Percentiles rank a stretch among this genome's conserved stretches.
Evolutionary conservation across 2,113 vertebrate species (phyloP).

Genomic region (Gasterosteus aculeatus): DNA sequence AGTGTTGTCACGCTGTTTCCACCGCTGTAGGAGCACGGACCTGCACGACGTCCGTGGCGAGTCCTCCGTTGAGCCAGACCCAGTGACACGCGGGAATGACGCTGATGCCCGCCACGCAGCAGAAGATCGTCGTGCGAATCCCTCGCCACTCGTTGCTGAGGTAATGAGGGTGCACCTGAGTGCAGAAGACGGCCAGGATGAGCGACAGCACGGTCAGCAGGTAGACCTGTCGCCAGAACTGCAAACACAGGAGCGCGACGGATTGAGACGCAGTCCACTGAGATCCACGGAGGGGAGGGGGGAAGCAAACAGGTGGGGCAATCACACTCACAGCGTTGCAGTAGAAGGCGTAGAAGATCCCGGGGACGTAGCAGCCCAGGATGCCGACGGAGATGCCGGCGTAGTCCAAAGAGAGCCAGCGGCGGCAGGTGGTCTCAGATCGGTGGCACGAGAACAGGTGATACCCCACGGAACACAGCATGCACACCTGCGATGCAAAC

Average conservation of each 20-base stretch:
- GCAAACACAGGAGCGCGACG: not conserved
- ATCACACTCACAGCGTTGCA: constrained; percentile 88
- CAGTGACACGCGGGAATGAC: constrained; percentile 94
- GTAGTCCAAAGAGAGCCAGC: constrained; percentile 96
- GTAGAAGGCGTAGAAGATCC: constrained; percentile 98
- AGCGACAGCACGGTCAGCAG: constrained; percentile 90
- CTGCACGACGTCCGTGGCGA: constrained; percentile 88
- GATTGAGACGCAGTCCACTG: not conserved
- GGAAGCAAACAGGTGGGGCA: not conserved
- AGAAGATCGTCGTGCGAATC: constrained; percentile 90
- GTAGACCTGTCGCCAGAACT: constrained; percentile 98
- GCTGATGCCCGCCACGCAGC: constrained; percentile 90
- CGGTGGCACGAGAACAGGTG: constrained; percentile 97
- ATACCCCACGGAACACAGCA: constrained; percentile 97
- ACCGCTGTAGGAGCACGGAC: constrained; percentile 67
- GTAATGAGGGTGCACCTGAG: constrained; percentile 95
- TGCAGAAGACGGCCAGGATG: constrained; percentile 95
- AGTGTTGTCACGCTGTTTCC: too few relatives aligned
- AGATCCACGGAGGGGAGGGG: not conserved
- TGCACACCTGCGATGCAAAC: constrained; percentile 87
- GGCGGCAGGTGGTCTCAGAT: constrained; percentile 93
- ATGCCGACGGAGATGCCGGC: constrained; percentile 97
- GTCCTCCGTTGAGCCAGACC: constrained; percentile 93
- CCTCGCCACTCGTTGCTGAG: constrained; percentile 92
- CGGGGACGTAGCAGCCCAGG: constrained; percentile 96